A percentile compares a stretch with the other conserved stretches of the same genome.
Conservation (phyloP, 2,888 invertebrate genomes). For the Epirrhoe alternata region DNA sequence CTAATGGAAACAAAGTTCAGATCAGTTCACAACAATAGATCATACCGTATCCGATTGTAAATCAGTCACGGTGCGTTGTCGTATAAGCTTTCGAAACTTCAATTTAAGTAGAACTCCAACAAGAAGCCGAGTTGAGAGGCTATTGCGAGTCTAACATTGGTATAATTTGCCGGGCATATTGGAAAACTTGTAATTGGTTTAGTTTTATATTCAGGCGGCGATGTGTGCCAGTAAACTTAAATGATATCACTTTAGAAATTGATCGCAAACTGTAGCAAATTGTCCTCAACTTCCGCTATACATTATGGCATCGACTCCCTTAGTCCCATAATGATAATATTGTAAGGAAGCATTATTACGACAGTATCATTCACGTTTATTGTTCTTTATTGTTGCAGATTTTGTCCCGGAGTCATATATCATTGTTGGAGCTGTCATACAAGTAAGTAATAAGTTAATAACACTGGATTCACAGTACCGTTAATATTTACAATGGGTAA, state of each 20-base stretch:
- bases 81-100: conserved; percentile 58
- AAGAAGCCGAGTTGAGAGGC: conserved; percentile 65
- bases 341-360: conserved; percentile 25
- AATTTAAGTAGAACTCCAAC: conserved; percentile 59
- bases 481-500: conserved; percentile 10
- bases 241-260: conserved; percentile 66
- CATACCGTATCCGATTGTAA: conserved; percentile 42
- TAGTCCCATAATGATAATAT: conserved; percentile 30
- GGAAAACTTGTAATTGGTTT: conserved; percentile 83
- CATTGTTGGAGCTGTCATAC: conserved; percentile 73
- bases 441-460: conserved; percentile 75
- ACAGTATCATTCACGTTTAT: conserved; percentile 35
- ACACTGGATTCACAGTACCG: conserved; percentile 12
- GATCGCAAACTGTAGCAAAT: conserved; percentile 45
- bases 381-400: conserved; percentile 70
- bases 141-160: conserved; percentile 73
- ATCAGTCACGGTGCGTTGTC: conserved; percentile 49
- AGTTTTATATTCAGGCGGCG: conserved; percentile 75
- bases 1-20: conserved; percentile 8
- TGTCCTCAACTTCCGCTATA: conserved; percentile 35
- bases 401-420: conserved; percentile 81
- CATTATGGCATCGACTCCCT: conserved; percentile 25
- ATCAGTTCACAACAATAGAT: conserved; percentile 14
- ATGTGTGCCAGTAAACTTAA: conserved; percentile 69
- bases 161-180: conserved; percentile 79